phyloP scores from a whole-genome alignment of 1,140 invertebrate genomes.

The Drosophila kepulauana region DNA sequence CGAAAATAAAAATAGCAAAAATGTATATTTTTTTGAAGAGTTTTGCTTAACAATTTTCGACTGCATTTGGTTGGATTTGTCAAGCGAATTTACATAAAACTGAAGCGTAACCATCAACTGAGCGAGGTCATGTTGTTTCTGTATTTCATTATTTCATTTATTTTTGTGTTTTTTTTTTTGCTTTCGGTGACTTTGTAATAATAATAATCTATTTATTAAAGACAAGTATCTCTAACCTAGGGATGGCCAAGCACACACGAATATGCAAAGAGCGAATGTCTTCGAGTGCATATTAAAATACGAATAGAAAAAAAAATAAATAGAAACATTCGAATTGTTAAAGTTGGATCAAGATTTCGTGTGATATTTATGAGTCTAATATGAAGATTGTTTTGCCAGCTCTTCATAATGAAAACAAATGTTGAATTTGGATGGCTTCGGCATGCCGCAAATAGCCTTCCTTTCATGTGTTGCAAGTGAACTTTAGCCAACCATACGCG shows the following conservation, averaged over 20 bases:
- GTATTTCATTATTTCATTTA: slow-evolving; percentile 9
- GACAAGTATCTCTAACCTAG: slow-evolving; percentile 23
- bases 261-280: slow-evolving; percentile 12
- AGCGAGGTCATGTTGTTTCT: slow-evolving; percentile 15
- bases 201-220: slow-evolving; percentile 30
- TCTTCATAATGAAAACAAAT: slow-evolving; percentile 39
- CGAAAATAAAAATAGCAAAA: not conserved
- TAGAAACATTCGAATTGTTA: not conserved
- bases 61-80: slow-evolving; percentile 9
- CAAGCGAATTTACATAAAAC: slow-evolving; percentile 24
- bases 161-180: not conserved
- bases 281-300: slow-evolving; percentile 17
- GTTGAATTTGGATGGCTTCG: slow-evolving; percentile 46
- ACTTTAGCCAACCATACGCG: slow-evolving; percentile 18
- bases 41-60: slow-evolving; percentile 2
- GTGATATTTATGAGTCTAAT: slow-evolving; percentile 31
- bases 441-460: slow-evolving; percentile 73
- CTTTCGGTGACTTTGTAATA: slow-evolving; percentile 22
- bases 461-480: slow-evolving; percentile 71
- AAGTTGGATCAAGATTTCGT: slow-evolving; percentile 21
- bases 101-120: slow-evolving; percentile 13
- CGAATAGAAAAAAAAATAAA: not conserved
- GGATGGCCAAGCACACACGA: slow-evolving; percentile 30
- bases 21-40: slow-evolving; percentile 4
- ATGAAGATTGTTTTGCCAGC: slow-evolving; percentile 41